Percentiles rank a stretch among this genome's conserved stretches.
Conservation (phyloP, 2,113 vertebrate genomes). For the Microcebus lehilahytsara region DNA sequence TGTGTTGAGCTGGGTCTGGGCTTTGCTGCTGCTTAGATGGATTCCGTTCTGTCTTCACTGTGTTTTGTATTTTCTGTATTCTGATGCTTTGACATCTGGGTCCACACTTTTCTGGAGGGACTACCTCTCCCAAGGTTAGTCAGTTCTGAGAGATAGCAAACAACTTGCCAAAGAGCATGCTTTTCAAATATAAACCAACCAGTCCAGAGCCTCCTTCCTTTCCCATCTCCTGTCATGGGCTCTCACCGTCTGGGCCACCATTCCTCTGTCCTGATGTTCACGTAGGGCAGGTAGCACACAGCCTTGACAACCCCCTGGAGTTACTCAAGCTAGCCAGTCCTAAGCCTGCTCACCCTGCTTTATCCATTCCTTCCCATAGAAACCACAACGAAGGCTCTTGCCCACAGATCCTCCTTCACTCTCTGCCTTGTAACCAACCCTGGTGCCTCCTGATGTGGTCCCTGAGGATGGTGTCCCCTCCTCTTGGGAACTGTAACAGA, state of each 20-base stretch:
- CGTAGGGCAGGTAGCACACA: background rate
- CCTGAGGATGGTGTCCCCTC: background rate
- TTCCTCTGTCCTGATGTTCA: background rate
- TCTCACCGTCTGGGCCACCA: background rate
- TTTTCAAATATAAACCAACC: background rate
- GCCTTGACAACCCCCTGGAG: background rate
- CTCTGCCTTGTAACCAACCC: background rate
- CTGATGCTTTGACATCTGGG: background rate
- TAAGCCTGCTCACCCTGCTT: background rate
- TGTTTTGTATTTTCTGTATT: background rate
- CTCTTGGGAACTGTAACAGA: background rate
- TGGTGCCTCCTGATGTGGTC: background rate
- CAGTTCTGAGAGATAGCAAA: background rate
- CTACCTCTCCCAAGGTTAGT: background rate
- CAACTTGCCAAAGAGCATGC: fast-evolving
- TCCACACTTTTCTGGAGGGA: background rate
- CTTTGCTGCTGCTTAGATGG: background rate
- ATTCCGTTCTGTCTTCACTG: background rate
- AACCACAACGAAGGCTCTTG: background rate
- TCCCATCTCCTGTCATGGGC: too few species aligned
- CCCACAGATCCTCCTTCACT: background rate
- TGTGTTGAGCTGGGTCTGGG: background rate
- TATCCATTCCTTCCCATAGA: background rate
- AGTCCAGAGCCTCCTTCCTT: background rate
- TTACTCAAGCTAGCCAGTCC: background rate